Conservation (phyloP, 2,888 invertebrate genomes). For the Ypsolopha sequella region DNA sequence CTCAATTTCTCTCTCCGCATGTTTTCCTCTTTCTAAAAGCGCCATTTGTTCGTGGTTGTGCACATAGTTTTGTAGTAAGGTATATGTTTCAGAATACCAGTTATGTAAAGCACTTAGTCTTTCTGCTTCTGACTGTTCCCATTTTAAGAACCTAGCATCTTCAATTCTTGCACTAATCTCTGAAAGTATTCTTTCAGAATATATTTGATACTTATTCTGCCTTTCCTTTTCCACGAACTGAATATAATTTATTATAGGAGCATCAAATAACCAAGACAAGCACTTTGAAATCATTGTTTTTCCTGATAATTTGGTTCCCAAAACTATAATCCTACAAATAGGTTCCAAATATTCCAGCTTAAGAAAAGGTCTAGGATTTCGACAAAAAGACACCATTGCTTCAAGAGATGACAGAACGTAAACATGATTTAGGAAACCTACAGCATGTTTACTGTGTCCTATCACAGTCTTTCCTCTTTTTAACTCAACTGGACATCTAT, state of each 20-base stretch:
- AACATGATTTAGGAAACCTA: constrained; percentile 72
- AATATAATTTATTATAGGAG: constrained; percentile 47
- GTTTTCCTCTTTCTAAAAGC: constrained; percentile 9
- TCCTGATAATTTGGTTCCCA: constrained; percentile 72
- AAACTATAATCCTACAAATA: constrained; percentile 69
- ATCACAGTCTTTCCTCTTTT: constrained; percentile 56
- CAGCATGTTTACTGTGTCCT: constrained; percentile 68
- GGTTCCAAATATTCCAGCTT: constrained; percentile 69
- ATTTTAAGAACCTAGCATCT: constrained; percentile 35
- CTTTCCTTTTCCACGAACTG: constrained; percentile 27
- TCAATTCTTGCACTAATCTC: constrained; percentile 52
- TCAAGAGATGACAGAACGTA: constrained; percentile 69
- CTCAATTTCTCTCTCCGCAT: constrained; percentile 3
- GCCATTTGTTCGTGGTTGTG: constrained; percentile 20
- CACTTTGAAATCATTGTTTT: constrained; percentile 70
- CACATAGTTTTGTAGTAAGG: constrained; percentile 26
- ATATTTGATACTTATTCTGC: constrained; percentile 31
- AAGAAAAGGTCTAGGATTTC: constrained; percentile 74
- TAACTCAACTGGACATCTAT: constrained; percentile 75
- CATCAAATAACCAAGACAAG: constrained; percentile 64
- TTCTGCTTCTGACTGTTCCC: constrained; percentile 44
- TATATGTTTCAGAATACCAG: constrained; percentile 36
- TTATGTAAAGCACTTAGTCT: constrained; percentile 35
- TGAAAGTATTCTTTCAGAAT: constrained; percentile 39
- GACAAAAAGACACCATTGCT: constrained; percentile 63